Percentiles rank a stretch among this genome's conserved stretches.
These are phyloP conservation scores for Pangasius djambal DNA, from an alignment of 2,797 vertebrate genomes.

Conservation along the genomic window DNA sequence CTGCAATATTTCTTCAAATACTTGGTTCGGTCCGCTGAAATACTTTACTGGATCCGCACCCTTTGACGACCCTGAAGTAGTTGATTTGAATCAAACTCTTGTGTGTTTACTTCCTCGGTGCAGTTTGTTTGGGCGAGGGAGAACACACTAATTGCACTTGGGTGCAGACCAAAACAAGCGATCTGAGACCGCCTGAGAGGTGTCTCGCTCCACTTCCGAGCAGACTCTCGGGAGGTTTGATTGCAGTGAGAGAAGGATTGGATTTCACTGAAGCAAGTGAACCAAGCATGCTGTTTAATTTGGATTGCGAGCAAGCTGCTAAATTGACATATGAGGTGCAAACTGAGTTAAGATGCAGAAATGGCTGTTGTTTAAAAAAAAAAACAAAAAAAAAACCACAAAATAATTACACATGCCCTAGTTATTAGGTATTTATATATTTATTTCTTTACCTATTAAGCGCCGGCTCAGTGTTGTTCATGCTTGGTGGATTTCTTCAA, in stretches of 20 bases:
- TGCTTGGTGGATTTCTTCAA: neutral
- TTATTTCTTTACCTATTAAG: neutral
- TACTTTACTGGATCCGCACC: no score
- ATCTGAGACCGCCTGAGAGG: slow-evolving; percentile 16
- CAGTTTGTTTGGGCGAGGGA: neutral
- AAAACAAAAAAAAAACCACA: neutral
- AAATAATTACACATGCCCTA: neutral
- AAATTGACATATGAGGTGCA: slow-evolving; percentile 7
- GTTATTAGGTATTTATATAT: neutral
- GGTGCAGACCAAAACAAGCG: slow-evolving; percentile 12
- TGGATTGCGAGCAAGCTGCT: slow-evolving; percentile 13
- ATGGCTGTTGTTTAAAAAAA: neutral
- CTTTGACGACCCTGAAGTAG: neutral
- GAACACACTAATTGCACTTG: slow-evolving; percentile 26
- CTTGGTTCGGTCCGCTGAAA: neutral
- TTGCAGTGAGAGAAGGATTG: slow-evolving; percentile 15
- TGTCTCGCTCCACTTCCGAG: slow-evolving; percentile 20
- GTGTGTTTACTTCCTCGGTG: neutral
- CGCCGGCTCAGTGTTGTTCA: neutral
- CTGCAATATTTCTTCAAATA: neutral
- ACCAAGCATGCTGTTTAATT: slow-evolving; percentile 11
- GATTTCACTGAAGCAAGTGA: slow-evolving; percentile 15
- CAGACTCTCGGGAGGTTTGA: slow-evolving; percentile 16
- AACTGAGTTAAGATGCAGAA: neutral
- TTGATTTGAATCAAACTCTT: neutral